These are phyloP conservation scores for Okamejei kenojei DNA, from an alignment of 2,797 vertebrate species.

Conservation along the genomic window DNA sequence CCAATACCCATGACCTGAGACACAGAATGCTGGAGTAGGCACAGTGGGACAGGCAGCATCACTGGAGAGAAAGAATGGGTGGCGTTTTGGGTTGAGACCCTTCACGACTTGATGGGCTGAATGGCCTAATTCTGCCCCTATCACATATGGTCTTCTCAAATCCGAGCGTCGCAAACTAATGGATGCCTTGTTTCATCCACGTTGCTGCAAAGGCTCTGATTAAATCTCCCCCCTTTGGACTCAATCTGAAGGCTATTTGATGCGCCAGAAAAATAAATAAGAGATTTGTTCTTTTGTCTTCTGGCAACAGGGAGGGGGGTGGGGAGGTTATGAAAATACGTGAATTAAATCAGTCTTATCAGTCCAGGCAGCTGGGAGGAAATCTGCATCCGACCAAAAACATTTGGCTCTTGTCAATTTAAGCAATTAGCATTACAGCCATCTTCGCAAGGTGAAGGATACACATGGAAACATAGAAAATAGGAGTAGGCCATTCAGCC, in stretches of 20 bases:
- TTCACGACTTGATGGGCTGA: too few species aligned
- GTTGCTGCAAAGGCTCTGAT: background rate
- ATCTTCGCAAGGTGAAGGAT: background rate
- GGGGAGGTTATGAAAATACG: background rate
- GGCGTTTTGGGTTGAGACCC: too few species aligned
- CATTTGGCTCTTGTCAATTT: background rate
- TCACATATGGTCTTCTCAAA: too few species aligned
- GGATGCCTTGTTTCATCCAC: background rate
- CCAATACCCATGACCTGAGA: too few species aligned
- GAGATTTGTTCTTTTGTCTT: background rate
- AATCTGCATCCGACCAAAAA: background rate
- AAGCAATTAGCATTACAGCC: background rate
- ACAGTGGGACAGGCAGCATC: too few species aligned
- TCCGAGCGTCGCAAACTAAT: background rate
- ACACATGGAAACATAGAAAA: too few species aligned
- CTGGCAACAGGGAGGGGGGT: background rate
- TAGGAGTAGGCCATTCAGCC: too few species aligned
- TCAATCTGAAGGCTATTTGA: background rate
- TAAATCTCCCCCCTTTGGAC: background rate
- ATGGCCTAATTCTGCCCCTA: too few species aligned
- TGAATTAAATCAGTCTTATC: constrained; percentile 6
- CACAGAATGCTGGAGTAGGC: too few species aligned
- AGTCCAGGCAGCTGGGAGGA: background rate
- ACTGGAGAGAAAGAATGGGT: too few species aligned
- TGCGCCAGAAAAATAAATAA: background rate